Evolutionary conservation across 1,140 invertebrate species (phyloP).

Genomic region (Myzus persicae): DNA sequence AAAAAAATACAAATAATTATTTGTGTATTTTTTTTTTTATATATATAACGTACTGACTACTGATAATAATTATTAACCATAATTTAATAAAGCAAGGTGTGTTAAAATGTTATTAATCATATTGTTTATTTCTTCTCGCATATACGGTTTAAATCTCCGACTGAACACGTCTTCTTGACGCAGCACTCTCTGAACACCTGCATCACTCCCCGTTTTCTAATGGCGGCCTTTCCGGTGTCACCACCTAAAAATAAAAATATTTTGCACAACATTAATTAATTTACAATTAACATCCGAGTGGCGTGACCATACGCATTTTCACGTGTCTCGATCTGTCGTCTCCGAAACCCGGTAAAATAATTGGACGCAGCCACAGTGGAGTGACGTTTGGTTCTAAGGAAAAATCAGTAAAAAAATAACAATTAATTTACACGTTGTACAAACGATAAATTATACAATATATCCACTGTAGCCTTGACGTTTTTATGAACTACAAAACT

Average conservation of each 20-base stretch:
- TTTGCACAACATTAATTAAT: background rate
- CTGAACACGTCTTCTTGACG: background rate
- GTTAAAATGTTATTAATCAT: conserved; percentile 22
- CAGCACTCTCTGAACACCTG: background rate
- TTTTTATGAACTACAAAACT: too few species aligned
- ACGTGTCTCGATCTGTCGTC: background rate
- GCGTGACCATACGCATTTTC: background rate
- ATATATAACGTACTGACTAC: conserved; percentile 39
- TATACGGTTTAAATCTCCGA: background rate
- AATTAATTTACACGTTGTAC: too few species aligned
- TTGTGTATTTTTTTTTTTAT: conserved; percentile 13
- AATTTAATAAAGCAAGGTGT: conserved; percentile 51
- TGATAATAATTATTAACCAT: conserved; percentile 36
- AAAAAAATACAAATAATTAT: conserved; percentile 3
- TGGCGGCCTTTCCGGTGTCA: background rate
- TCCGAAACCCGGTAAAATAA: background rate
- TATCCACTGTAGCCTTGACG: too few species aligned
- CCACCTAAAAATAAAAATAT: background rate
- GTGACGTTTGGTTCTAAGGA: background rate
- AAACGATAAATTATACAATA: too few species aligned
- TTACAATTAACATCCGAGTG: background rate
- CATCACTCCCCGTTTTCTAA: background rate
- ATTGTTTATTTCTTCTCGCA: conserved; percentile 48
- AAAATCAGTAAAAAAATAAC: background rate
- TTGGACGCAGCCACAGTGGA: background rate